Conservation (phyloP, 2,113 vertebrate species). For the Pampusana beccarii region DNA sequence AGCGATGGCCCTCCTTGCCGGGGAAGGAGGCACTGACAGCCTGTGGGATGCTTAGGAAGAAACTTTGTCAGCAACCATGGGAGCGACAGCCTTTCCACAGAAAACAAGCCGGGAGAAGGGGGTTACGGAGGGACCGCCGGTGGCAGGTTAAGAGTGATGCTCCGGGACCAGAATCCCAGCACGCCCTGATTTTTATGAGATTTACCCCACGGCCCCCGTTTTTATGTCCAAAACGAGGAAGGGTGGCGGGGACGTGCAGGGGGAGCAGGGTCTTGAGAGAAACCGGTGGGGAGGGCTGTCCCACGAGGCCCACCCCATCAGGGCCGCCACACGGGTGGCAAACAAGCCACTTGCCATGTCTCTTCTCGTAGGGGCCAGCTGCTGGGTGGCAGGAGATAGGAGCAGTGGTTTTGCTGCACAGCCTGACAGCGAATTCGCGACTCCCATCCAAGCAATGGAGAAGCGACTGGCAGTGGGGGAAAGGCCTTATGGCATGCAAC, state of each 20-base stretch:
- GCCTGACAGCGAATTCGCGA: conserved; percentile 45
- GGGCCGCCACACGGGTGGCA: conserved; percentile 49
- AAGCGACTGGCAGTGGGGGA: conserved; percentile 39
- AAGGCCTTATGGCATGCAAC: conserved; percentile 67
- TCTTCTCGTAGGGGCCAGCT: neutral
- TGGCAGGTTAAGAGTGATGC: neutral
- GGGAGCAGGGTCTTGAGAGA: neutral
- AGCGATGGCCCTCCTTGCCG: conserved; percentile 16
- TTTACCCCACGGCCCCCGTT: neutral
- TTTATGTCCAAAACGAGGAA: neutral
- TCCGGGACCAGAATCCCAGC: neutral
- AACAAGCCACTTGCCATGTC: conserved; percentile 11
- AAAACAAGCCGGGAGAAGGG: conserved; percentile 40
- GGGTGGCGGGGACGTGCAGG: neutral
- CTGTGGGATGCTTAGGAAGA: conserved; percentile 39
- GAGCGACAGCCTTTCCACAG: conserved; percentile 36
- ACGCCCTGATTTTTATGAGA: neutral
- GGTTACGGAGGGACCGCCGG: neutral
- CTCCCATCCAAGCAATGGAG: conserved; percentile 47
- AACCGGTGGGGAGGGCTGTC: neutral
- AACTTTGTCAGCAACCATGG: conserved; percentile 67
- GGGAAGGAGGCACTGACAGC: conserved; percentile 27
- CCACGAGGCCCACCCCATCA: neutral
- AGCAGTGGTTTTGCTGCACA: neutral
- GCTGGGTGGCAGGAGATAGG: conserved; percentile 29